Conservation (phyloP, 2,888 invertebrate species). For the Eupithecia dodoneata region DNA sequence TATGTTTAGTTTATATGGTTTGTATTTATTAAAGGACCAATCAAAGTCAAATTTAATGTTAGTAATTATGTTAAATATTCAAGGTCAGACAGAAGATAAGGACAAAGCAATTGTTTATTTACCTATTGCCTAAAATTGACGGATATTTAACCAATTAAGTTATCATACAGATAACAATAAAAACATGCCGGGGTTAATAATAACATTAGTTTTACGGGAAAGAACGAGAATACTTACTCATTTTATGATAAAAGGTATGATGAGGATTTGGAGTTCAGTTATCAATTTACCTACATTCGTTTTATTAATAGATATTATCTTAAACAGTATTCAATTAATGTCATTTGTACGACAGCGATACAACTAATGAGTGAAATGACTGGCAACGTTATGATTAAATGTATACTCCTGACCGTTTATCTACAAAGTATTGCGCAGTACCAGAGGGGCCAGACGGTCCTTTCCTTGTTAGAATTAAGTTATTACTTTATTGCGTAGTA, state of each 20-base stretch:
- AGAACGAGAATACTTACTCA: neutral
- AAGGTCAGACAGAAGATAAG: constrained; percentile 36
- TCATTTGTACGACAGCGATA: constrained; percentile 19
- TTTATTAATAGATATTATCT: constrained; percentile 36
- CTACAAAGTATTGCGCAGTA: constrained; percentile 69
- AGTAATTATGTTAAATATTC: constrained; percentile 46
- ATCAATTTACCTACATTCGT: constrained; percentile 28
- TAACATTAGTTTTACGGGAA: constrained; percentile 1
- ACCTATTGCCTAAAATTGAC: constrained; percentile 24
- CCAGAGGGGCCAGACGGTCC: constrained; percentile 23
- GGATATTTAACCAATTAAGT: constrained; percentile 17
- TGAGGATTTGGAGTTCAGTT: constrained; percentile 4
- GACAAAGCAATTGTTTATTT: constrained; percentile 11
- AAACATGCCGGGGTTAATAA: constrained; percentile 5
- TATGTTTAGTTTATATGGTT: neutral
- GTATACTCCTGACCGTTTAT: constrained; percentile 74
- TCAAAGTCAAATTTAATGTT: constrained; percentile 48
- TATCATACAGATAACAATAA: constrained; percentile 10
- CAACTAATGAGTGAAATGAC: constrained; percentile 40
- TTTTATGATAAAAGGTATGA: neutral
- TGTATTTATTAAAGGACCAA: constrained; percentile 17
- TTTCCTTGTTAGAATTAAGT: constrained; percentile 25
- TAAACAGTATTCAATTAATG: constrained; percentile 8
- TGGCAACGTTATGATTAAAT: constrained; percentile 41
- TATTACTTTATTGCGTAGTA: constrained; percentile 5